Evolutionary conservation across 2,113 vertebrate genomes (phyloP), one percentile per base, ranked within the genome.

Genomic region (Nothobranchius kuhntae): DNA sequence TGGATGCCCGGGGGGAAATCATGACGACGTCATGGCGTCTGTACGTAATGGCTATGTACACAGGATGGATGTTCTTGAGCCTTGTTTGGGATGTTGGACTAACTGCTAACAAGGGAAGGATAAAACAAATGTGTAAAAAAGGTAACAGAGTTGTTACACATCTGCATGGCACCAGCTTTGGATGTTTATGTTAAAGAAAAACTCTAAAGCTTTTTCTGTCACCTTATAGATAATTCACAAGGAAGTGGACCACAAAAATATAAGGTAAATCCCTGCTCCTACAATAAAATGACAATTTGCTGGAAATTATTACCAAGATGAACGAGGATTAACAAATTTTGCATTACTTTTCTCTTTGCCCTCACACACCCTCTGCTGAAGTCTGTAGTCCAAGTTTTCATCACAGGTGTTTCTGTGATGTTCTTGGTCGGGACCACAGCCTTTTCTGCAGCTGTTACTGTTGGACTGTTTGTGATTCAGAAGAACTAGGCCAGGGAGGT

Each of bases 51-150:
- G 13, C 50, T 0, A 4, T 38, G 8, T 69, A 47, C 65, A 47
- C 69, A 15, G 38, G 13, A 1, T 80, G 71, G 74, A 66, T 48
- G 13, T 11, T 24, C 9, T 45, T 82, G 26, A 26, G 36, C 59
- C 2, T n/a, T 10, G 6, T 71, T n/a, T 72, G 56, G 52, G 3
- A 17, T 35, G 21, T 69, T 1, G 1, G 58, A 12, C 6, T 35
- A 8, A 12, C 4, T 5, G 4, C 0, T 42, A 1, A 6, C 2
- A 53, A 7, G 8, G 36, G 17, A 30, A 1, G 3, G n/a, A 53
- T 14, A 45, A 45, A 55, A 36, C 3, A n/a, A 7, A 21, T 13
- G 46, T 21, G 3, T 9, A 57, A 13, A 64, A 21, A 0, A 75
- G 68, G 86, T 83, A 15, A 77, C 30, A 47, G 7, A 21, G 6